Evolutionary conservation across 2,113 vertebrate genomes (phyloP).

Genomic region (Pygoscelis adeliae): DNA sequence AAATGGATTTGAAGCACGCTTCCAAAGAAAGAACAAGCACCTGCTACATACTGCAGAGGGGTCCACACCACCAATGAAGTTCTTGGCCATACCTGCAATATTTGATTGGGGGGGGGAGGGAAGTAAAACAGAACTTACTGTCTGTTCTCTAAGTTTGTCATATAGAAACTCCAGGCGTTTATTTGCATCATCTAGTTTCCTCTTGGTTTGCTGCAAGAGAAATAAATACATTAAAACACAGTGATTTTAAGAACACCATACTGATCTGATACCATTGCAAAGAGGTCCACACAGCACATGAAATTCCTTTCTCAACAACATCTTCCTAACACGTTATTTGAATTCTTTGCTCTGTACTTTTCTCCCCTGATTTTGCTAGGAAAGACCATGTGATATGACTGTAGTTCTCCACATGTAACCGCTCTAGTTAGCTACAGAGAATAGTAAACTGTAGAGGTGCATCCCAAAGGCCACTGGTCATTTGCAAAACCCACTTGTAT

Average conservation of each 20-base stretch:
- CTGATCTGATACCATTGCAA: neutral
- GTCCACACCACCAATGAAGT: neutral
- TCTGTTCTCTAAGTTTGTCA: slow-evolving; percentile 94
- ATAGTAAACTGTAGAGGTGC: neutral
- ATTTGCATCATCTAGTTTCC: slow-evolving; percentile 96
- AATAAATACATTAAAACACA: neutral
- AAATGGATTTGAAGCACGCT: neutral
- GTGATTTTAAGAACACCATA: neutral
- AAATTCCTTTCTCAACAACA: neutral
- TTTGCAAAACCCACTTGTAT: neutral
- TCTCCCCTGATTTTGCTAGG: neutral
- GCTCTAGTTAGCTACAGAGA: neutral
- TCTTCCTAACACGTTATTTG: neutral
- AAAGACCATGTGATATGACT: fast-evolving
- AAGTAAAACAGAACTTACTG: slow-evolving; percentile 77
- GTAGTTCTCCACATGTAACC: neutral
- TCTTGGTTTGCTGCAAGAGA: slow-evolving; percentile 91
- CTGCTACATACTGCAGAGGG: neutral
- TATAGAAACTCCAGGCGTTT: slow-evolving; percentile 94
- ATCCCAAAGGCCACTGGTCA: neutral
- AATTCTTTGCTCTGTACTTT: neutral
- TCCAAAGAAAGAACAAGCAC: neutral
- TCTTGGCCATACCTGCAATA: neutral
- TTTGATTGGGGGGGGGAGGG: neutral
- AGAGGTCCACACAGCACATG: neutral